These are phyloP conservation scores for Dendrolimus pini DNA, from an alignment of 2,888 invertebrate genomes.

Conservation along the genomic window DNA sequence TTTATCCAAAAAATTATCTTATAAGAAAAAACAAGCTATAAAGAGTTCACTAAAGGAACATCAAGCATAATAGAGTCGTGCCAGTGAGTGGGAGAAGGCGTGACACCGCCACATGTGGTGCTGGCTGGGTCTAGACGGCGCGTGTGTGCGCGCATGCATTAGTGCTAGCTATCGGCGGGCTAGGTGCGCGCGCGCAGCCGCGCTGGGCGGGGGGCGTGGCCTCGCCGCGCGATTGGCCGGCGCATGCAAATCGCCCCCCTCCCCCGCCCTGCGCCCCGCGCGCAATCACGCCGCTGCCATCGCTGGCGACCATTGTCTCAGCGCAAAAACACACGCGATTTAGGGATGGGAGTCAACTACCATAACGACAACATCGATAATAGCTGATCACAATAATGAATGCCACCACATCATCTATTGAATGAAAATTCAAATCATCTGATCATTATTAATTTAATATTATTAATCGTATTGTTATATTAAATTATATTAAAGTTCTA, in stretches of 20 bases:
- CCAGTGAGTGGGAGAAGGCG: background rate
- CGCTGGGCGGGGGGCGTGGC: slow-evolving; percentile 30
- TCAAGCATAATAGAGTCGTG: background rate
- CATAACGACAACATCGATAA: background rate
- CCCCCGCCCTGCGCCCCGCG: slow-evolving; percentile 46
- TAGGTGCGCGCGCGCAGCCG: background rate
- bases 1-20: too few species aligned
- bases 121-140: background rate
- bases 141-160: slow-evolving; percentile 9
- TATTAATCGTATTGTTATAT: too few species aligned
- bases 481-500: too few species aligned
- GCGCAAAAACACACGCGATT: slow-evolving; percentile 31
- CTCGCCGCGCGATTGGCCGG: slow-evolving; percentile 39
- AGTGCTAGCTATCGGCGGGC: slow-evolving; percentile 19
- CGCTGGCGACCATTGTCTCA: slow-evolving; percentile 43
- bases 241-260: slow-evolving; percentile 62
- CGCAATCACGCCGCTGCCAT: slow-evolving; percentile 40
- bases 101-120: background rate
- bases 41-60: background rate
- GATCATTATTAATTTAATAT: background rate
- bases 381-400: background rate
- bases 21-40: background rate
- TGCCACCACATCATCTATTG: background rate
- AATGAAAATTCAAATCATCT: background rate
- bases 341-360: background rate